phyloP scores from a whole-genome alignment of 2,113 vertebrate genomes.

The Rhizomys pruinosus region DNA sequence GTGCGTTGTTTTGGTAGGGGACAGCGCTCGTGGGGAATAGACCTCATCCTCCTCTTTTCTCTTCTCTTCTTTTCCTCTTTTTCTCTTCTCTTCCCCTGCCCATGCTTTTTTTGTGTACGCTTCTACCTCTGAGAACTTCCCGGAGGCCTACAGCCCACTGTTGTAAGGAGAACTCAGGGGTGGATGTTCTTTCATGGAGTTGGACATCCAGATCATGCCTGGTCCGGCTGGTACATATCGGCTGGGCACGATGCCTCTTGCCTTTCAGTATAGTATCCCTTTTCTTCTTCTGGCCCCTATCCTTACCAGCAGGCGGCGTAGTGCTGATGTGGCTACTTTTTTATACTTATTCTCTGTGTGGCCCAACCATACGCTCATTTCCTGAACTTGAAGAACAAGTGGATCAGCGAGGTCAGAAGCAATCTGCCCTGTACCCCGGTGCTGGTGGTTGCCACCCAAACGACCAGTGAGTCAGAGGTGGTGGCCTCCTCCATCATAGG shows the following conservation, averaged over 20 bases:
- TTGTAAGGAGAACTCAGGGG: conserved; percentile 97
- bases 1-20: conserved; percentile 97
- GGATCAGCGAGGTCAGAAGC: conserved; percentile 92
- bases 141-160: conserved; percentile 94
- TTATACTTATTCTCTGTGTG: no score
- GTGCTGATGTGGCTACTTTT: conserved; percentile 96
- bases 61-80: no score
- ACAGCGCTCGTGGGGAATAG: conserved; percentile 95
- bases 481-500: conserved; percentile 88
- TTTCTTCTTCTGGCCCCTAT: no score
- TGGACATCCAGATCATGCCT: conserved; percentile 93
- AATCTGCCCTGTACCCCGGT: conserved; percentile 92
- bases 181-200: conserved; percentile 98
- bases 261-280: conserved; percentile 93
- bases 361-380: conserved; percentile 94
- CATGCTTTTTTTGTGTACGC: no score
- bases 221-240: conserved; percentile 98
- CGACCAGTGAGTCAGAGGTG: conserved; percentile 94
- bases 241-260: conserved; percentile 94
- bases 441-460: conserved; percentile 96
- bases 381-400: conserved; percentile 91
- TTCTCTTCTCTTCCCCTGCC: no score
- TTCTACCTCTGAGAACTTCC: conserved; percentile 98
- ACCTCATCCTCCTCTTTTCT: conserved; percentile 94
- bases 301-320: conserved; percentile 96